phyloP scores from a whole-genome alignment of 2,888 invertebrate genomes.

The Drosophila limbata region DNA sequence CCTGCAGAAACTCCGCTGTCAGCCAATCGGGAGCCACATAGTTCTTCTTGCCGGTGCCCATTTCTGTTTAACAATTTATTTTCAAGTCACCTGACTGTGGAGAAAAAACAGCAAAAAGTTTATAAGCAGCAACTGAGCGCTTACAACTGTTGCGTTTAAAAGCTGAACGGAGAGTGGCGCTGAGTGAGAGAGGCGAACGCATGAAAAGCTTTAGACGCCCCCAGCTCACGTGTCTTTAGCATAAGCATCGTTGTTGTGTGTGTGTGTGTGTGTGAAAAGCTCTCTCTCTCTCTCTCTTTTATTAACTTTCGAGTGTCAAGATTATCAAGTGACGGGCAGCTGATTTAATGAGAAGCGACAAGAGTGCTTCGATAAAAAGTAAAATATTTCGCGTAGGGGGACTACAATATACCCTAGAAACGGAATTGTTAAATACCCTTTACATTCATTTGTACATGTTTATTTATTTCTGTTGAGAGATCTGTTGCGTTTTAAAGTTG shows the following conservation, averaged over 20 bases:
- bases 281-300: constrained; percentile 65
- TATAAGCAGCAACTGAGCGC: constrained; percentile 46
- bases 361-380: not conserved
- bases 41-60: constrained; percentile 82
- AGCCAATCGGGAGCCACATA: constrained; percentile 83
- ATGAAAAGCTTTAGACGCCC: constrained; percentile 22
- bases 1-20: constrained; percentile 82
- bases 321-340: constrained; percentile 1
- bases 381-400: not conserved
- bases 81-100: constrained; percentile 81
- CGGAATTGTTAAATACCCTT: not conserved
- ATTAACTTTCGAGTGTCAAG: too few relatives aligned
- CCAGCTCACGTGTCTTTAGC: constrained; percentile 47
- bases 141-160: constrained; percentile 37
- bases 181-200: constrained; percentile 9
- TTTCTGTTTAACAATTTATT: constrained; percentile 41
- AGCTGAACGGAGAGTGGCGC: constrained; percentile 43
- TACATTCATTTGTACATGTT: too few relatives aligned
- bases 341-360: not conserved
- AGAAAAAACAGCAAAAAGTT: constrained; percentile 20
- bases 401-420: not conserved
- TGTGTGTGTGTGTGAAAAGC: constrained; percentile 41
- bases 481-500: constrained; percentile 33
- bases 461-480: constrained; percentile 1
- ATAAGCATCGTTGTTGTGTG: not conserved